Evolutionary conservation across 2,888 invertebrate species (phyloP), one percentile per base, ranked within the genome.

Genomic region (Thyatira batis): DNA sequence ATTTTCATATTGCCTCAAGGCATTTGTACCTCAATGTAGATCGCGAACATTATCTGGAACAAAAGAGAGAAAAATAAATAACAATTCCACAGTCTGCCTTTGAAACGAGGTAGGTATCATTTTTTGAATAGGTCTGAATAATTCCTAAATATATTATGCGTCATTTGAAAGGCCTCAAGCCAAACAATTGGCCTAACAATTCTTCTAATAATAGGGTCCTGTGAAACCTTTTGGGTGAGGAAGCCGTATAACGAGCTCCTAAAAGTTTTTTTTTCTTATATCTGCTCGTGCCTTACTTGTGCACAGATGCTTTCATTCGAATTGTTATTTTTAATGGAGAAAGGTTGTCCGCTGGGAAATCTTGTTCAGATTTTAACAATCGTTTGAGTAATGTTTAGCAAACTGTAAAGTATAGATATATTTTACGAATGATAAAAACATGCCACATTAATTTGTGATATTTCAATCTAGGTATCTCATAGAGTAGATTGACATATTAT

Each of bases 1-100:
- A 89, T 73, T 82, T 75, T 84, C 91, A 91, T 91, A 67, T 80
- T 88, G 86, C 82, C 79, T 89, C 76, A 89, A 82, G 85, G 82
- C 88, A 82, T 76, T 68, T 65, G 76, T 65, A 63, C 57, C 66
- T 69, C 69, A 61, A 57, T 65, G 68, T 67, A 78, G 64, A 73
- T 71, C 65, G 71, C 73, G 59, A 76, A 56, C 88, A 89, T 89
- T 88, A 90, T 87, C 90, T 90, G 89, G 30, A 90, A 90, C 87
- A 90, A 90, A 73, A 54, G 67, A 71, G 75, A 66, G 60, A 27
- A 45, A 25, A 51, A 57, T 67, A 63, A 63, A 58, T 50, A 59
- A 44, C 6, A 11, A 8, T 13, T 39, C 39, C 5, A 8, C 13
- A 17, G 1, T 17, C 8, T 39, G 17, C 13, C 0, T 33, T 11